Evolutionary conservation across 2,113 vertebrate species (phyloP).

Genomic region (Podarcis cretensis): DNA sequence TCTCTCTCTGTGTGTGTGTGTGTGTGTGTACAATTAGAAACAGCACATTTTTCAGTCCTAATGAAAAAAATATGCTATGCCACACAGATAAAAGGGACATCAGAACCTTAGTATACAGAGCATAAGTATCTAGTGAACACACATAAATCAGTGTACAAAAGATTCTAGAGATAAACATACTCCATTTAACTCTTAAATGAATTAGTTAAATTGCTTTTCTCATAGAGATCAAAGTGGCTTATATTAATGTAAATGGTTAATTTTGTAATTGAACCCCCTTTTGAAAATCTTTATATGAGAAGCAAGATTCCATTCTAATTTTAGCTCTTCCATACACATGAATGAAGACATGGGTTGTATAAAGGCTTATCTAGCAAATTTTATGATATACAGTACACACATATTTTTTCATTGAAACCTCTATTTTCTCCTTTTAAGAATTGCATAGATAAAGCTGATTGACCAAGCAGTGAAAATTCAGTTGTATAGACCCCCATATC

Average conservation of each 20-base stretch:
- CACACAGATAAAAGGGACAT: neutral
- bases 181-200: neutral
- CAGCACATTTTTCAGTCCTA: neutral
- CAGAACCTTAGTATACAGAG: neutral
- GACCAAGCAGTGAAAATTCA: neutral
- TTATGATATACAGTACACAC: neutral
- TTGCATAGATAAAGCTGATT: slow-evolving; percentile 20
- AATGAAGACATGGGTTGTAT: neutral
- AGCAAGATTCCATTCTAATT: rapidly evolving
- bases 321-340: neutral
- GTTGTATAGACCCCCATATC: slow-evolving; percentile 33
- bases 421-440: slow-evolving; percentile 19
- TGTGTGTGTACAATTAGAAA: neutral
- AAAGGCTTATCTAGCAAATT: neutral
- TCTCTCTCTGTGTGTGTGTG: neutral
- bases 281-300: neutral
- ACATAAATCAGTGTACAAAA: neutral
- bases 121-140: neutral
- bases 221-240: neutral
- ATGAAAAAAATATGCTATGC: neutral
- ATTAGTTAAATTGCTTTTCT: too few relatives aligned
- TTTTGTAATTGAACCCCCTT: neutral
- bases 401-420: neutral
- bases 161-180: neutral
- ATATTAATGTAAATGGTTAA: neutral